These are phyloP conservation scores for Drosophila pruinosa DNA, from an alignment of 1,140 invertebrate genomes.

Conservation along the genomic window DNA sequence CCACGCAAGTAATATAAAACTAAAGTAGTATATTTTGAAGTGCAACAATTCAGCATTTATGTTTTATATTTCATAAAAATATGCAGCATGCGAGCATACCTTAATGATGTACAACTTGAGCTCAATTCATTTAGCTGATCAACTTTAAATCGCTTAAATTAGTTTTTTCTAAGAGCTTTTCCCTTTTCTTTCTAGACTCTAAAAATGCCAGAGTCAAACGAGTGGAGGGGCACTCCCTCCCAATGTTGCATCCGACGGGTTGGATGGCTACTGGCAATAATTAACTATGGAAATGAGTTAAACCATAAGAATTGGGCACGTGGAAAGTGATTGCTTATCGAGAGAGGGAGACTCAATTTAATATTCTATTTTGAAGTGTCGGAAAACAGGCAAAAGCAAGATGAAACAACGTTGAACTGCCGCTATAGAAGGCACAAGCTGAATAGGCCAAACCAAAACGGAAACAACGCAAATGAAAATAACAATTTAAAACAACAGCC, in stretches of 20 bases:
- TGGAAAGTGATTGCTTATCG: conserved; percentile 70
- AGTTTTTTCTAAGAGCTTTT: background rate
- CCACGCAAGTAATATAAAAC: too few species aligned
- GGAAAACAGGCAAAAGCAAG: background rate
- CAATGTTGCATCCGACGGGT: background rate
- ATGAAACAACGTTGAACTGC: background rate
- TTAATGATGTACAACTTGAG: background rate
- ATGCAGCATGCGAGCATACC: background rate
- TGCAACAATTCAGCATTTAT: background rate
- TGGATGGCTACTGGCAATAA: conserved; percentile 28
- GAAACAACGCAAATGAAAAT: background rate
- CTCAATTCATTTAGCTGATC: background rate
- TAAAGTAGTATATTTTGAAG: too few species aligned
- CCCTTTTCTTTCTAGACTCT: conserved; percentile 36
- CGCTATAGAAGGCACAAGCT: conserved; percentile 1
- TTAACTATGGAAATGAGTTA: conserved; percentile 66
- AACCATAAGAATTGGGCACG: conserved; percentile 54
- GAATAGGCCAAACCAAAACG: too few species aligned
- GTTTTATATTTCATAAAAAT: background rate
- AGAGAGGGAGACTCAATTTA: conserved; percentile 23
- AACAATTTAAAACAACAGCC: conserved; percentile 53
- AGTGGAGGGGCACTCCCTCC: background rate
- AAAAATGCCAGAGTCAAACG: conserved; percentile 38
- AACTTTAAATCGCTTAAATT: conserved; percentile 11
- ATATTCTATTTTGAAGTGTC: conserved; percentile 7